phyloP scores from a whole-genome alignment of 2,888 invertebrate species.

The Abrostola tripartita region DNA sequence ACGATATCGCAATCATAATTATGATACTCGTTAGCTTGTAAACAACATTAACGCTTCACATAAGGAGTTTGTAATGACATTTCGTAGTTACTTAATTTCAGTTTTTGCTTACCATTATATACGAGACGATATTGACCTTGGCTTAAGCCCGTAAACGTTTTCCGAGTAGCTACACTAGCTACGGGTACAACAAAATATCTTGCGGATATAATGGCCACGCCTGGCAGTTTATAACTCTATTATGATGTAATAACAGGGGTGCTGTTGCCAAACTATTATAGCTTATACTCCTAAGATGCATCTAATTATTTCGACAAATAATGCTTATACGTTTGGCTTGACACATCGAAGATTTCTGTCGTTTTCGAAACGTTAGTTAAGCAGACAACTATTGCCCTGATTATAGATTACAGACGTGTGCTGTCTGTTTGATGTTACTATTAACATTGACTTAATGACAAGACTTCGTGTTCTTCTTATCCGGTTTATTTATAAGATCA shows the following conservation, averaged over 20 bases:
- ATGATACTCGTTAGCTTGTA: no score
- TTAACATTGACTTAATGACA: no score
- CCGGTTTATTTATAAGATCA: no score
- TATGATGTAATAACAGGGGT: slow-evolving; percentile 6
- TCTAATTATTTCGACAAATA: slow-evolving; percentile 3
- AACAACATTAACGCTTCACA: no score
- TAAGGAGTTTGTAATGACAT: no score
- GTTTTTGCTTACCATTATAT: no score
- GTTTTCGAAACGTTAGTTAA: not conserved
- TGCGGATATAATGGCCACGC: slow-evolving; percentile 4
- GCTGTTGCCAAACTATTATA: slow-evolving; percentile 3
- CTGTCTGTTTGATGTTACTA: no score
- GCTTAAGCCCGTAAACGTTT: not conserved
- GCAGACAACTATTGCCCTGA: no score
- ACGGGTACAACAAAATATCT: slow-evolving; percentile 1
- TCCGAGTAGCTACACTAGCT: not conserved
- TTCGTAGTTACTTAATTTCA: no score
- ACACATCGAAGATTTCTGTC: not conserved
- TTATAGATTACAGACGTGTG: no score
- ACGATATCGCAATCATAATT: no score
- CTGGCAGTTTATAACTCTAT: slow-evolving; percentile 6
- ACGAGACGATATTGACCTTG: not conserved
- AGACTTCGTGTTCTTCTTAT: no score
- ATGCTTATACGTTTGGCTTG: not conserved
- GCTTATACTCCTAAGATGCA: slow-evolving; percentile 1